Percentiles rank a stretch among this genome's conserved stretches.
Conservation (phyloP, 2,797 vertebrate genomes). For the Thunnus albacares region DNA sequence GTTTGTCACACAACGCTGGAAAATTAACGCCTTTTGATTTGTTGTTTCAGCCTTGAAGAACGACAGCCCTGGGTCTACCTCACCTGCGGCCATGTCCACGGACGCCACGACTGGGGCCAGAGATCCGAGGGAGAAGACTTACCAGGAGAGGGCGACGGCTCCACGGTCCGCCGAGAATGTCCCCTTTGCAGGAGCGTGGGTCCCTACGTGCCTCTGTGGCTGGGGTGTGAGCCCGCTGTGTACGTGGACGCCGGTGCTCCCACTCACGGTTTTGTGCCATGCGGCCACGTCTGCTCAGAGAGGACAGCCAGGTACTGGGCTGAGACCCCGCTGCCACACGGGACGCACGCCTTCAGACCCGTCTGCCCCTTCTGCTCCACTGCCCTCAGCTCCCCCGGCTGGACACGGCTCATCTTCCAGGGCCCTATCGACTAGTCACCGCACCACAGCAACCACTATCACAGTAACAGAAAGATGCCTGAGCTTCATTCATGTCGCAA, state of each 20-base stretch:
- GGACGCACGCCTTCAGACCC: constrained; percentile 96
- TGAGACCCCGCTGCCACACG: constrained; percentile 95
- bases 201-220: constrained; percentile 96
- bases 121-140: constrained; percentile 86
- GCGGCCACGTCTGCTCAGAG: constrained; percentile 97
- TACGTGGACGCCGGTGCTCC: constrained; percentile 94
- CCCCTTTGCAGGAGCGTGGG: constrained; percentile 96
- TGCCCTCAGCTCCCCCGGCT: constrained; percentile 91
- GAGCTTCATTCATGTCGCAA: constrained; percentile 55
- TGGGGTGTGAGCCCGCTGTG: constrained; percentile 94
- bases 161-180: constrained; percentile 90
- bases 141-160: constrained; percentile 68
- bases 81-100: constrained; percentile 94
- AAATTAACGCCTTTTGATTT: background rate
- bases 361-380: constrained; percentile 97
- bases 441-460: constrained; percentile 42
- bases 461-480: constrained; percentile 54
- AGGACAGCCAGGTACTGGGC: constrained; percentile 96
- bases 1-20: too few relatives aligned
- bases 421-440: constrained; percentile 93
- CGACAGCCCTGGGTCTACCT: constrained; percentile 98
- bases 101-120: constrained; percentile 96
- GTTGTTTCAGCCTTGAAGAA: constrained; percentile 91
- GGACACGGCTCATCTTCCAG: constrained; percentile 96
- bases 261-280: constrained; percentile 93